These are phyloP conservation scores for Saccostrea echinata DNA, from an alignment of 1,140 invertebrate genomes.

Conservation along the genomic window DNA sequence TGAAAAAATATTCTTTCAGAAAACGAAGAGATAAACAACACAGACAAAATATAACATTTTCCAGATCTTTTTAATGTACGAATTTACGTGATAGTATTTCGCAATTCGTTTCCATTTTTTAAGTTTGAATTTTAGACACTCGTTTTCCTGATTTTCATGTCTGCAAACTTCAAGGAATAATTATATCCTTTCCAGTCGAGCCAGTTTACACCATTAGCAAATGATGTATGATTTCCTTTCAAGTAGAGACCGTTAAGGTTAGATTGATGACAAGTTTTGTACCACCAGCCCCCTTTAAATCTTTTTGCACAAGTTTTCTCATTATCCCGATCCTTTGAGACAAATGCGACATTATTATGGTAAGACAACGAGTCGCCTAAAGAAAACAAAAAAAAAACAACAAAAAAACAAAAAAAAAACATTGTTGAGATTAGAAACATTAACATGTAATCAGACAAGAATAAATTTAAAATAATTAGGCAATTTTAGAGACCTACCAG, in stretches of 20 bases:
- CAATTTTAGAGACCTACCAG: too few species aligned
- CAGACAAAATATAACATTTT: too few species aligned
- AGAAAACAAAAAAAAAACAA: not conserved
- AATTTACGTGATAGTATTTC: too few species aligned
- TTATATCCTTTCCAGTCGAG: not conserved
- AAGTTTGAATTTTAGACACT: too few species aligned
- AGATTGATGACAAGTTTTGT: not conserved
- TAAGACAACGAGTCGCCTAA: not conserved
- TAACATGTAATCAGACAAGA: too few species aligned
- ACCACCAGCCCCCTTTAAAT: constrained; percentile 24
- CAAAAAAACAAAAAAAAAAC: not conserved
- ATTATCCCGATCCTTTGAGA: constrained; percentile 11
- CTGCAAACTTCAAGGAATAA: constrained; percentile 5
- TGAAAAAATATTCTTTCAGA: too few species aligned
- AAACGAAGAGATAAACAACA: too few species aligned
- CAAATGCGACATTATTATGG: not conserved
- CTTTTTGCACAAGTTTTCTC: not conserved
- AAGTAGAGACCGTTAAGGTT: constrained; percentile 29
- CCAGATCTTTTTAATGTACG: too few species aligned
- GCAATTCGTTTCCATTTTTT: too few species aligned
- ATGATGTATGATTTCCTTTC: not conserved
- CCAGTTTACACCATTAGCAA: constrained; percentile 10
- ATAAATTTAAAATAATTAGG: too few species aligned
- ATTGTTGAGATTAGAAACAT: not conserved
- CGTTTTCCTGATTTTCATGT: constrained; percentile 14